Evolutionary conservation across 2,888 invertebrate species (phyloP).

Genomic region (Gastrophysa polygoni): DNA sequence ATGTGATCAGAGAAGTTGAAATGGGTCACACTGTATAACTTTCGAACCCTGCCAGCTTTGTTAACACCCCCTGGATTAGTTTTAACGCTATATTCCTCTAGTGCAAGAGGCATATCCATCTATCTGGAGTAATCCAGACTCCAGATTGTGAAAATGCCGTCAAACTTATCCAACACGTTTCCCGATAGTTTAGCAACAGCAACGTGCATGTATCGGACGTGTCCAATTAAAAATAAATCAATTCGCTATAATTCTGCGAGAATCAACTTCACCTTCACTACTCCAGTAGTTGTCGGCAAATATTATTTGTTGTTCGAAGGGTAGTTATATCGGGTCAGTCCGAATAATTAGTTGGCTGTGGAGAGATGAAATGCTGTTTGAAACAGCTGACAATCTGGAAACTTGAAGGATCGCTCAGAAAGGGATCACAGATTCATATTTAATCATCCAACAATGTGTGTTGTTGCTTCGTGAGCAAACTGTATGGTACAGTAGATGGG

Average conservation of each 20-base stretch:
- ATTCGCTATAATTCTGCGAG: constrained; percentile 39
- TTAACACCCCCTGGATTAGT: neutral
- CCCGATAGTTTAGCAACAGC: constrained; percentile 30
- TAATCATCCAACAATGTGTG: constrained; percentile 51
- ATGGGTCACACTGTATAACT: no score
- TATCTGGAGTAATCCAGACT: no score
- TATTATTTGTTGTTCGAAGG: constrained; percentile 32
- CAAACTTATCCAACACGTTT: constrained; percentile 23
- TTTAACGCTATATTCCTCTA: neutral
- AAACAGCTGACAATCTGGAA: constrained; percentile 54
- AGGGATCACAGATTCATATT: constrained; percentile 48
- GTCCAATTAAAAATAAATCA: constrained; percentile 47
- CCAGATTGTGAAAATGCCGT: constrained; percentile 18
- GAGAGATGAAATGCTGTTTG: constrained; percentile 44
- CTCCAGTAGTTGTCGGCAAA: constrained; percentile 44
- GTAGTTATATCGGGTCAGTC: constrained; percentile 49
- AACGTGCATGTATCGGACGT: constrained; percentile 45
- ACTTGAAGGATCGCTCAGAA: constrained; percentile 41
- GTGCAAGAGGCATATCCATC: neutral
- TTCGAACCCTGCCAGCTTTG: no score
- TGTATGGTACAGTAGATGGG: no score
- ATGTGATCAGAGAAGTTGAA: no score
- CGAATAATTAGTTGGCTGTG: constrained; percentile 48
- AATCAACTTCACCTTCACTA: neutral
- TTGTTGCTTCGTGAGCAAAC: constrained; percentile 8